Evolutionary conservation across 2,888 invertebrate species (phyloP).

Genomic region (Esperia sulphurella): DNA sequence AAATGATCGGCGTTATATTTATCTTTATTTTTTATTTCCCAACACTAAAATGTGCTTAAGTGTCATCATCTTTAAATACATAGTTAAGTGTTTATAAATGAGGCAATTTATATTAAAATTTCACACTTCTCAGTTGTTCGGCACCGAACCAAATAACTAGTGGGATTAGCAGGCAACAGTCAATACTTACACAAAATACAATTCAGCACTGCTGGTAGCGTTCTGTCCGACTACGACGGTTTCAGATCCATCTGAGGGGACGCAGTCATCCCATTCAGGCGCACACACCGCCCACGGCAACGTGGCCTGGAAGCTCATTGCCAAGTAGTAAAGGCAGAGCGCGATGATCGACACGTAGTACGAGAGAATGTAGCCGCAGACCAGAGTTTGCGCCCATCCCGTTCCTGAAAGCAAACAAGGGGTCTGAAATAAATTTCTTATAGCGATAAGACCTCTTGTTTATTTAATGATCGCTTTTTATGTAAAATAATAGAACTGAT

Average conservation of each 20-base stretch:
- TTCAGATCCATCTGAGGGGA: constrained; percentile 49
- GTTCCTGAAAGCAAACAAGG: constrained; percentile 66
- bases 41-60: too few relatives aligned
- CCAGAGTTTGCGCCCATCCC: constrained; percentile 83
- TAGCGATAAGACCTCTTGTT: too few relatives aligned
- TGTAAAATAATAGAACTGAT: too few relatives aligned
- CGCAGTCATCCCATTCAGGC: constrained; percentile 73
- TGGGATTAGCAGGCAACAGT: too few relatives aligned
- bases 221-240: constrained; percentile 26
- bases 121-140: too few relatives aligned
- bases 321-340: constrained; percentile 85
- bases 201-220: constrained; percentile 76
- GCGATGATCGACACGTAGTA: constrained; percentile 89
- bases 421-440: neutral
- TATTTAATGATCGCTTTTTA: too few relatives aligned
- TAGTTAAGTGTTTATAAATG: too few relatives aligned
- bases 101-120: too few relatives aligned
- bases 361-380: constrained; percentile 82
- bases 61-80: too few relatives aligned
- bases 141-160: too few relatives aligned
- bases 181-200: constrained; percentile 75
- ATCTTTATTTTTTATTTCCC: too few relatives aligned
- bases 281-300: constrained; percentile 87
- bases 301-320: constrained; percentile 83
- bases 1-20: too few relatives aligned